Evolutionary conservation across 2,113 vertebrate species (phyloP).

Genomic region (Campylorhamphus procurvoides): DNA sequence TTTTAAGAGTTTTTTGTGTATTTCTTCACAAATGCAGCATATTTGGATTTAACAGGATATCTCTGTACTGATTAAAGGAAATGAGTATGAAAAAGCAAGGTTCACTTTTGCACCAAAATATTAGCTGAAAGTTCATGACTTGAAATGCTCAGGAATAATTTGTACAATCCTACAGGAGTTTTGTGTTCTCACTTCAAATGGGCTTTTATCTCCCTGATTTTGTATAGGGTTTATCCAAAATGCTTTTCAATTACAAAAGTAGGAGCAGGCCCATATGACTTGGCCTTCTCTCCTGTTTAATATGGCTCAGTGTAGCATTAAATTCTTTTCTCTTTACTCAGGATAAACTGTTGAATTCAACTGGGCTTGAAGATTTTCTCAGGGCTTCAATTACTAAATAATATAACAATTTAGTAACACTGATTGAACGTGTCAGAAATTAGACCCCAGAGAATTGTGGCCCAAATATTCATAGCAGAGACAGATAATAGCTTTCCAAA

Average conservation of each 20-base stretch:
- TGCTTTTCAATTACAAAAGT: neutral
- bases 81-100: neutral
- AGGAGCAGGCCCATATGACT: neutral
- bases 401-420: neutral
- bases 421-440: neutral
- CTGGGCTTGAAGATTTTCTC: neutral
- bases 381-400: slow-evolving; percentile 11
- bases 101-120: neutral
- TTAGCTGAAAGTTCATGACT: neutral
- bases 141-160: neutral
- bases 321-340: neutral
- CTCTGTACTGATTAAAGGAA: neutral
- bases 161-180: neutral
- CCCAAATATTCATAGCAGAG: neutral
- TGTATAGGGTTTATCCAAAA: neutral
- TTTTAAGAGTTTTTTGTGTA: neutral
- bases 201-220: neutral
- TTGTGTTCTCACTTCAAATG: neutral
- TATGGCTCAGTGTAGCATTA: neutral
- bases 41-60: neutral
- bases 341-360: slow-evolving; percentile 5
- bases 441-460: neutral
- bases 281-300: neutral
- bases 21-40: neutral
- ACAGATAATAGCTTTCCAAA: neutral